Evolutionary conservation across 2,113 vertebrate genomes (phyloP), one percentile per base, ranked within the genome.

Genomic region (Orcinus orca): DNA sequence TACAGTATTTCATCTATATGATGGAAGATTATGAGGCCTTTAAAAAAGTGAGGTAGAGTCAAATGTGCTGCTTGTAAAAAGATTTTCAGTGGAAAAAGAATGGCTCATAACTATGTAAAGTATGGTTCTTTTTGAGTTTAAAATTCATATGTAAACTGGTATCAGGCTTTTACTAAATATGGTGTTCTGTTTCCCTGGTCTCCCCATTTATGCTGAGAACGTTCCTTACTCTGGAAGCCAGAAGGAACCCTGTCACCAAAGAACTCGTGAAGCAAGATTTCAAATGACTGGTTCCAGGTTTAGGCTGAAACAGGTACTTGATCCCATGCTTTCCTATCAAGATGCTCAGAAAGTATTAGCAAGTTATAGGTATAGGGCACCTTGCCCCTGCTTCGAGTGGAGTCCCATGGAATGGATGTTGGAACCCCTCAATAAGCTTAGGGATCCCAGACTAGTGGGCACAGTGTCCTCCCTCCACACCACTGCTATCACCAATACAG

Each of bases 61-160:
- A 96, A 96, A 96, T 87, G 33, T 91, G 26, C 50, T 93, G 71
- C 85, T 79, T 88, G 8, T 94, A 88, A 95, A 96, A 95, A 77
- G 6, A 77, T 67, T 84, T 95, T 88, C n/a, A 70, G 58, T 82
- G 44, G 33, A 96, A 90, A 90, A 88, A 73, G 47, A n/a, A 68
- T 44, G 50, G 63, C 67, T 93, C 79, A 82, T 55, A 93, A 95
- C 41, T 68, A 70, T 87, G 47, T 79, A 86, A 71, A 92, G 63
- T 89, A 26, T 4, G 14, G 77, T 89, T 68, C 85, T 88, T 50
- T 88, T 80, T 81, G 53, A 95, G 80, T 93, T 95, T 92, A 83
- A 95, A 95, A 92, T 82, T 86, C 23, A 41, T 62, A 81, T 33
- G 76, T 92, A 95, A 97, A 96, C 86, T 17, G 26, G 55, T 82